These are phyloP conservation scores for Drosophila teissieri DNA, from an alignment of 1,140 invertebrate genomes.

Conservation along the genomic window DNA sequence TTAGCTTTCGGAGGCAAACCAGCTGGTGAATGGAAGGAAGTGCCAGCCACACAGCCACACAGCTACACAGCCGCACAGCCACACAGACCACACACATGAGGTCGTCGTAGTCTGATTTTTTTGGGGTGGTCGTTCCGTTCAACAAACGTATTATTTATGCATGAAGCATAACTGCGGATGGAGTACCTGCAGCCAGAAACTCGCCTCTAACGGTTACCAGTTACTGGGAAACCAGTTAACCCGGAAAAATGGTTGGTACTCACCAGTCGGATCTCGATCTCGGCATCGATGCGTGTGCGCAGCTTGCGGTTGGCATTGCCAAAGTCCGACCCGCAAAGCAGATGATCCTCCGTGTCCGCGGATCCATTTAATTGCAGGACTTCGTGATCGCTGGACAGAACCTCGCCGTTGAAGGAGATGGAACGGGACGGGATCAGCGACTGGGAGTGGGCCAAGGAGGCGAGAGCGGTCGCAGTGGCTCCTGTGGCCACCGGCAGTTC, in stretches of 20 bases:
- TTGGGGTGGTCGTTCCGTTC: slow-evolving; percentile 8
- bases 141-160: slow-evolving; percentile 67
- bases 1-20: slow-evolving; percentile 47
- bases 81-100: slow-evolving; percentile 69
- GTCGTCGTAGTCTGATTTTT: slow-evolving; percentile 40
- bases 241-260: slow-evolving; percentile 82
- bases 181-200: slow-evolving; percentile 3
- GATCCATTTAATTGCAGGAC: slow-evolving; percentile 47
- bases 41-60: slow-evolving; percentile 42
- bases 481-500: slow-evolving; percentile 76
- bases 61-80: too few species aligned
- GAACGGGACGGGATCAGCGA: slow-evolving; percentile 57
- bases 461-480: slow-evolving; percentile 33
- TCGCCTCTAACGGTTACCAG: slow-evolving; percentile 35
- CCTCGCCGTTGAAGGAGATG: slow-evolving; percentile 66
- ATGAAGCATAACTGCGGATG: slow-evolving; percentile 36
- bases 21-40: slow-evolving; percentile 56
- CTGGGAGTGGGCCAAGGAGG: slow-evolving; percentile 72
- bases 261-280: slow-evolving; percentile 94
- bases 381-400: slow-evolving; percentile 81
- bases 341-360: slow-evolving; percentile 83
- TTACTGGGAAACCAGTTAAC: slow-evolving; percentile 8
- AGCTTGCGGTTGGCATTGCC: slow-evolving; percentile 88
- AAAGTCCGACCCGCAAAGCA: slow-evolving; percentile 92
- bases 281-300: slow-evolving; percentile 89